phyloP scores from a whole-genome alignment of 1,140 invertebrate species.

The Pseudobourletiella spinata region DNA sequence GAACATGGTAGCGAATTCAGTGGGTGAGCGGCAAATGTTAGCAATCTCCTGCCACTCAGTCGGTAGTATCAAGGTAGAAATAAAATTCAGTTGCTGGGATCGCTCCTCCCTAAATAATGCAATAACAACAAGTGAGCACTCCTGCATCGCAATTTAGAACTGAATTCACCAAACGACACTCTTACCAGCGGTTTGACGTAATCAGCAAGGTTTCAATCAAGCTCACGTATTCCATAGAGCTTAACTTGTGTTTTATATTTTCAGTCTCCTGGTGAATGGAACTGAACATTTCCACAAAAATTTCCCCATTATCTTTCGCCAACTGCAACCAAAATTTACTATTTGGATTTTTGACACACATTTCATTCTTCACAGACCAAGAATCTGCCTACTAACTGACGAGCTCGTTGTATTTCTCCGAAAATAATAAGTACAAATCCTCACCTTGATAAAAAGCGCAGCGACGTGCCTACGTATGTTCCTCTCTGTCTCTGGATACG shows the following conservation, averaged over 20 bases:
- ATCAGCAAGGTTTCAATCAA: constrained; percentile 20
- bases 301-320: constrained; percentile 13
- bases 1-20: constrained; percentile 5
- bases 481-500: constrained; percentile 11
- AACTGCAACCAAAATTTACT: constrained; percentile 8
- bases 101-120: constrained; percentile 19
- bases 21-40: neutral
- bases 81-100: constrained; percentile 12
- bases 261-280: constrained; percentile 10
- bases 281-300: constrained; percentile 20
- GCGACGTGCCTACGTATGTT: constrained; percentile 26
- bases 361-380: neutral
- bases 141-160: neutral
- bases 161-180: too few species aligned
- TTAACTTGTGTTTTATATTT: neutral
- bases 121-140: neutral
- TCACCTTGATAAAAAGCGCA: constrained; percentile 25
- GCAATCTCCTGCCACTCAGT: constrained; percentile 25
- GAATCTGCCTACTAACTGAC: too few species aligned
- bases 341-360: neutral
- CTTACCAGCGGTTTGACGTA: constrained; percentile 24
- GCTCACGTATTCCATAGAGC: constrained; percentile 13
- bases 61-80: constrained; percentile 7
- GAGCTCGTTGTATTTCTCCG: too few species aligned
- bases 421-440: too few species aligned